Percentiles rank a stretch among this genome's conserved stretches.
These are phyloP conservation scores for Xenops minutus DNA, from an alignment of 2,797 vertebrate genomes.

Conservation along the genomic window DNA sequence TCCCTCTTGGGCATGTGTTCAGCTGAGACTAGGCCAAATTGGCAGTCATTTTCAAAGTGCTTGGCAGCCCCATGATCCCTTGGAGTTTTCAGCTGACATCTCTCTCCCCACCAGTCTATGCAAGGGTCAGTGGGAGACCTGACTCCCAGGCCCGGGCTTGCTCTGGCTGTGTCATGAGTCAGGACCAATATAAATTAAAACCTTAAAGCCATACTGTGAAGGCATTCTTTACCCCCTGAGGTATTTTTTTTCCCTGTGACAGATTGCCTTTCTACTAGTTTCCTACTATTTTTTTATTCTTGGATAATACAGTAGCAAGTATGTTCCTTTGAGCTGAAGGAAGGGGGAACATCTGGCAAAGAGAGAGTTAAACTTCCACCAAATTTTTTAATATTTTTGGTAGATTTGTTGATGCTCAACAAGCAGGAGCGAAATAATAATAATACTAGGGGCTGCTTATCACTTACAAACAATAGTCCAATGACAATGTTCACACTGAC, in stretches of 20 bases:
- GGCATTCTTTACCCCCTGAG: conserved; percentile 80
- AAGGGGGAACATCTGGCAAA: not conserved
- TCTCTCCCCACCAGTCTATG: conserved; percentile 82
- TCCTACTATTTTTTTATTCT: conserved; percentile 39
- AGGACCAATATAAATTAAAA: conserved; percentile 89
- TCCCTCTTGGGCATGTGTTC: conserved; percentile 87
- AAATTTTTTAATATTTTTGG: conserved; percentile 71
- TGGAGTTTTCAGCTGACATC: conserved; percentile 85
- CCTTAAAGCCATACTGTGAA: conserved; percentile 86
- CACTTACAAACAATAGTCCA: conserved; percentile 73
- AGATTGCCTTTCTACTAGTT: conserved; percentile 46
- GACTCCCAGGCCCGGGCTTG: conserved; percentile 82
- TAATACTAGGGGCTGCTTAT: conserved; percentile 71
- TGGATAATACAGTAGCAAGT: not conserved
- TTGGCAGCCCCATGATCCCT: conserved; percentile 88
- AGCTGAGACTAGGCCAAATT: conserved; percentile 93
- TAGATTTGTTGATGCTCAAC: conserved; percentile 73
- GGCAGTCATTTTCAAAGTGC: conserved; percentile 89
- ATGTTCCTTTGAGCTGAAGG: not conserved
- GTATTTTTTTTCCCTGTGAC: conserved; percentile 55
- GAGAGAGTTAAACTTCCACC: conserved; percentile 60
- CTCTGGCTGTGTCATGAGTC: conserved; percentile 85
- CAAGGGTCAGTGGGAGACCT: conserved; percentile 84
- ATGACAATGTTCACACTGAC: conserved; percentile 71
- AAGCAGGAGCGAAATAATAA: conserved; percentile 74